phyloP scores from a whole-genome alignment of 2,797 vertebrate genomes.

The Parotocinclus haroldoi region DNA sequence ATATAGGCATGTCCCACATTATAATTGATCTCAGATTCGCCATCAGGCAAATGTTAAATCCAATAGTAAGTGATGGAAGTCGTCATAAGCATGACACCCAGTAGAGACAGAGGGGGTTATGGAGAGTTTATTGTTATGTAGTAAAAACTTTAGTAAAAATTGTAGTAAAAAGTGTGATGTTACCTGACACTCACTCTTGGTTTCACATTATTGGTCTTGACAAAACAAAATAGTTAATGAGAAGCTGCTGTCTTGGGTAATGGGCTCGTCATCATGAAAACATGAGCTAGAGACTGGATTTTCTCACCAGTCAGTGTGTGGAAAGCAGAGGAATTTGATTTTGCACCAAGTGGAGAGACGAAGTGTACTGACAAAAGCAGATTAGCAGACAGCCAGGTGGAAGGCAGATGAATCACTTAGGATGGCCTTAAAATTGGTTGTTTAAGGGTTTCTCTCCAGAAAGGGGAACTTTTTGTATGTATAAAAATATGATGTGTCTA shows the following conservation, averaged over 20 bases:
- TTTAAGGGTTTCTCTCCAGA: too few species aligned
- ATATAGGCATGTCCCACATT: conserved; percentile 8
- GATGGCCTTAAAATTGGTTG: neutral
- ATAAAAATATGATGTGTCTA: too few species aligned
- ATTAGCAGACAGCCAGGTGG: conserved; percentile 23
- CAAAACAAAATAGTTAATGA: conserved; percentile 34
- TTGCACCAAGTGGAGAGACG: conserved; percentile 23
- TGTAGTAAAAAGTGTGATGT: conserved; percentile 32
- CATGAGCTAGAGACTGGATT: conserved; percentile 32
- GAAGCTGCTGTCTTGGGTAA: conserved; percentile 19
- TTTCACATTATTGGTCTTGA: conserved; percentile 28
- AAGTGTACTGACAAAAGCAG: conserved; percentile 14
- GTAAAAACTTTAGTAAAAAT: too few species aligned
- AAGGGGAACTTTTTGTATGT: too few species aligned
- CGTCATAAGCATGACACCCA: neutral
- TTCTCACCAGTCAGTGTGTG: conserved; percentile 28
- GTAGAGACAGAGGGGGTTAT: neutral
- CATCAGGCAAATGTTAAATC: neutral
- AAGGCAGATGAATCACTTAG: conserved; percentile 27
- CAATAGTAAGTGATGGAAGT: conserved; percentile 15
- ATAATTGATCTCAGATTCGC: neutral
- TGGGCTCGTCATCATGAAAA: conserved; percentile 6
- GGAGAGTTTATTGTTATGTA: conserved; percentile 17
- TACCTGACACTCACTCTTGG: conserved; percentile 17
- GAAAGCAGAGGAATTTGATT: conserved; percentile 36